Evolutionary conservation across 1,140 invertebrate genomes (phyloP), one percentile per base, ranked within the genome.

Genomic region (Eriocheir sinensis): DNA sequence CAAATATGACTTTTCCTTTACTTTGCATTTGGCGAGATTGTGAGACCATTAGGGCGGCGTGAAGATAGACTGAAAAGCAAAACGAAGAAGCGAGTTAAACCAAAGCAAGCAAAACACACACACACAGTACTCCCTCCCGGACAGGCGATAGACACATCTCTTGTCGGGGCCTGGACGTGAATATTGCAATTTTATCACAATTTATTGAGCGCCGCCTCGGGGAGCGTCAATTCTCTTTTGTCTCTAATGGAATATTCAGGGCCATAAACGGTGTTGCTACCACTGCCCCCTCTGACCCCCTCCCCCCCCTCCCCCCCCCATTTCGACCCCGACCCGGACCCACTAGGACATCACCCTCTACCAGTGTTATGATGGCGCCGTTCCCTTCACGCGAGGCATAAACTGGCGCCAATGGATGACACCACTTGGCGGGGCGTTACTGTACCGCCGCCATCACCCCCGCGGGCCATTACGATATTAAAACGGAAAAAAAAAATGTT

Each of bases 391-490:
- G 27, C 44, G 60, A 72, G 21, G 6, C 60, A 72, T n/a, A 72
- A 72, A 72, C n/a, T 72, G 60, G 27, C 60, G 60, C 60, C 60
- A n/a, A 72, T 72, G 27, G 60, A 72, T 72, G 60, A n/a, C 60
- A 72, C 60, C 60, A 72, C 60, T 72, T n/a, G 60, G 60, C 60
- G n/a, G 60, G 60, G 60, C 27, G n/a, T 72, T n/a, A 72, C 60
- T n/a, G 60, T 72, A 72, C 21, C 60, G 21, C 21, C 60, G 60
- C 27, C 60, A 72, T n/a, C 60, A 21, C 60, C 12, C 27, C 27
- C 60, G n/a, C 12, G 12, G 21, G 60, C 60, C 60, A 72, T 72
- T 72, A 72, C 60, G n/a, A 4, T 72, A 72, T 72, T 72, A 72
- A 72, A 72, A 72, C 60, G 60, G n/a, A n/a, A n/a, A n/a, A n/a